Evolutionary conservation across 2,797 vertebrate species (phyloP), one percentile per base, ranked within the genome.

Genomic region (Garrulus glandarius): DNA sequence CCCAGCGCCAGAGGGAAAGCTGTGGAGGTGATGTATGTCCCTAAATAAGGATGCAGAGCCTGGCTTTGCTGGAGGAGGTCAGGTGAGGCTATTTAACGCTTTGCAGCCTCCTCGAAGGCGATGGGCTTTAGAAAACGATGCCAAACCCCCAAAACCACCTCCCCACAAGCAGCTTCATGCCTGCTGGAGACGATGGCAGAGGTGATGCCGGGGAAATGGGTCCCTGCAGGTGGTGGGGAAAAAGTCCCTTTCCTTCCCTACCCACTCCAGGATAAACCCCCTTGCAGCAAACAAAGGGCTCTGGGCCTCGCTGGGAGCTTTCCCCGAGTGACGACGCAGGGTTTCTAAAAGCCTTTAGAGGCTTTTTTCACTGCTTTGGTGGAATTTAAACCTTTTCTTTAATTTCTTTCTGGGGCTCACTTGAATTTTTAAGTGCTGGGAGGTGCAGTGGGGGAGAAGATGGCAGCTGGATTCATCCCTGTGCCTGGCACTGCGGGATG

Each of bases 11-110:
- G 87, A 93, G 84, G 87, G 56, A 67, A 91, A 90, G 29, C 69
- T 8, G 77, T 43, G 27, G 89, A 91, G 91, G 87, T 95, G 91
- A 71, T 93, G 91, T 41, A 67, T 59, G 67, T 14, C 92, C 94
- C 81, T 89, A 91, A 96, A 89, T 52, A 86, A 61, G 47, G 91
- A 46, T 55, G 88, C 55, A 13, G 84, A 64, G 86, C 85, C 64
- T 39, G 34, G 69, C 85, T 74, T 67, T 91, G 77, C 74, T 86
- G 91, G 87, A 79, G 77, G 74, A 95, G 94, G 91, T 96, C 92
- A 96, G 91, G 81, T 87, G 91, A 96, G 94, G 92, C 84, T 84
- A 84, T 68, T 96, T 89, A 92, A 94, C 47, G 5, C 89, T 87
- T 95, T 46, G 52, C 63, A 67, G 92, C 59, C 70, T 79, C 74